These are phyloP conservation scores for Sterna hirundo DNA, from an alignment of 2,113 vertebrate genomes.

Conservation along the genomic window DNA sequence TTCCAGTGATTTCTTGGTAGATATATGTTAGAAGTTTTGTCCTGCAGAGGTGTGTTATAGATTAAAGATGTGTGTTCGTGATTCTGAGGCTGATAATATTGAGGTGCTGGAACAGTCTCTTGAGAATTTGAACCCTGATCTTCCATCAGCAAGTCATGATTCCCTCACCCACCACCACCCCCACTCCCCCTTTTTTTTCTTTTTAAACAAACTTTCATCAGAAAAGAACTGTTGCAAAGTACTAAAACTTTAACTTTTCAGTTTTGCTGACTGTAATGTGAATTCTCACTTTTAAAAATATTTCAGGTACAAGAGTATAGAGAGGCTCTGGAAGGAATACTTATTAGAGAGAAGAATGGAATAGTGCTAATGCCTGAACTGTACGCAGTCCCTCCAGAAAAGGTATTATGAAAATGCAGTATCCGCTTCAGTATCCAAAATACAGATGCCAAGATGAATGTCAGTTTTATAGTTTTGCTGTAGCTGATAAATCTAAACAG, in stretches of 20 bases:
- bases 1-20: neutral
- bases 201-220: neutral
- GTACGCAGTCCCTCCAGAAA: conserved; percentile 88
- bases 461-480: neutral
- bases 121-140: neutral
- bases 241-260: neutral
- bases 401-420: conserved; percentile 74
- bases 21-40: neutral
- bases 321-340: conserved; percentile 91
- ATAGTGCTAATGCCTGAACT: conserved; percentile 93
- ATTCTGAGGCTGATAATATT: neutral
- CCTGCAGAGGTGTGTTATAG: neutral
- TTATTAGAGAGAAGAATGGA: conserved; percentile 91
- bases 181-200: fast-evolving
- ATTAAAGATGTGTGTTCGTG: neutral
- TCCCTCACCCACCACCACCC: too few species aligned
- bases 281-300: neutral
- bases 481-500: neutral
- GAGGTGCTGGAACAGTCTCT: neutral
- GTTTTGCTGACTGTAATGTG: neutral
- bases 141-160: neutral
- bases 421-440: neutral
- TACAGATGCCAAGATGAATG: neutral
- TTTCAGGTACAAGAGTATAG: conserved; percentile 93
- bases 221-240: neutral